Percentiles rank a stretch among this genome's conserved stretches.
These are phyloP conservation scores for Hypotaenidia philippensis DNA, from an alignment of 2,797 vertebrate genomes.

Conservation along the genomic window DNA sequence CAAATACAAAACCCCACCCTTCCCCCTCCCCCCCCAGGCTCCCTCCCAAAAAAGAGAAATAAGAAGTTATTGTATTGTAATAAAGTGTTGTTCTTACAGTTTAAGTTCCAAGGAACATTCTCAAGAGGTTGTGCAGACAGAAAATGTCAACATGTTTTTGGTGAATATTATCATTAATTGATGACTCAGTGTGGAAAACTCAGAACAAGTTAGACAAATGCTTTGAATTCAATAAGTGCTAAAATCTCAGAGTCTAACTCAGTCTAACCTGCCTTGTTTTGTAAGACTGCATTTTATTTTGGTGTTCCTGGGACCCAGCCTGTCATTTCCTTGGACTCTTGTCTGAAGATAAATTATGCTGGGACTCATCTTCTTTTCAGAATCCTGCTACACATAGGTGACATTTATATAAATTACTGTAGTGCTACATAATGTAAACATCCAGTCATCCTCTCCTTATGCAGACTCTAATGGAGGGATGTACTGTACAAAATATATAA, in stretches of 20 bases:
- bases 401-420: not conserved
- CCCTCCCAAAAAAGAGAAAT: not conserved
- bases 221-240: not conserved
- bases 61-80: not conserved
- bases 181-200: not conserved
- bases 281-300: not conserved
- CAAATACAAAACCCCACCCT: accelerated
- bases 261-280: not conserved
- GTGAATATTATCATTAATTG: not conserved
- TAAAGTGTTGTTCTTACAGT: not conserved
- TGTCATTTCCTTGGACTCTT: not conserved
- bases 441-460: not conserved
- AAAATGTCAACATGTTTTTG: not conserved
- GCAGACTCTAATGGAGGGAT: not conserved
- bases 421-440: not conserved
- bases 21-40: no score
- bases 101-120: not conserved
- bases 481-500: not conserved
- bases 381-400: not conserved
- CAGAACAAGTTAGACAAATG: not conserved
- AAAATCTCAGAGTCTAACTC: not conserved
- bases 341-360: not conserved
- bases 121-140: not conserved
- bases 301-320: not conserved
- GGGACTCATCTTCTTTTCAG: not conserved